Percentiles rank a stretch among this genome's conserved stretches.
Conservation (phyloP, 1,140 invertebrate genomes). For the Euwallacea fornicatus region DNA sequence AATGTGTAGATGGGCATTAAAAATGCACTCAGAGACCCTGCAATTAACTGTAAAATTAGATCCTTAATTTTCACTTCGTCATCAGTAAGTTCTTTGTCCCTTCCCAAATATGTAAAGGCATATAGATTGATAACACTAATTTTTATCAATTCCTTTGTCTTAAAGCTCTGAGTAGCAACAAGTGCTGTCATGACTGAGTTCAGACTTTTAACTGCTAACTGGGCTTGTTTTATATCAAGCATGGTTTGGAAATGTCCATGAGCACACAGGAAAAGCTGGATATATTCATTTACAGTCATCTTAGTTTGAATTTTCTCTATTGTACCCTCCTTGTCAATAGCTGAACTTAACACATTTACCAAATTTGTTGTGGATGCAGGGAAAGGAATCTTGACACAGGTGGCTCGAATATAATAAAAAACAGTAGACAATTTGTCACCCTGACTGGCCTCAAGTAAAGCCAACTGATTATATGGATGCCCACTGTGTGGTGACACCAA, state of each 20-base stretch:
- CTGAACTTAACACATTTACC: conserved; percentile 64
- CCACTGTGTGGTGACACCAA: conserved; percentile 78
- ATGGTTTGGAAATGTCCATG: conserved; percentile 65
- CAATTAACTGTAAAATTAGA: conserved; percentile 67
- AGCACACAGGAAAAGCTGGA: conserved; percentile 68
- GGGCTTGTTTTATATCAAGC: conserved; percentile 62
- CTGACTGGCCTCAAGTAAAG: conserved; percentile 75
- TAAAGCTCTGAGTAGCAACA: conserved; percentile 76
- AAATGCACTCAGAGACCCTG: conserved; percentile 69
- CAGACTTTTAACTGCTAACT: conserved; percentile 62
- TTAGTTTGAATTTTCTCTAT: conserved; percentile 61
- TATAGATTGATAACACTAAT: conserved; percentile 78
- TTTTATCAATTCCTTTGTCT: conserved; percentile 71
- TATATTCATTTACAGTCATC: conserved; percentile 68
- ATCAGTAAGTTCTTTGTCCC: conserved; percentile 57
- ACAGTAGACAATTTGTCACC: conserved; percentile 81
- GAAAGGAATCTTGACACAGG: conserved; percentile 80
- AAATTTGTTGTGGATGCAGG: conserved; percentile 80
- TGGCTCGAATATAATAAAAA: conserved; percentile 80
- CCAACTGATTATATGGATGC: conserved; percentile 87
- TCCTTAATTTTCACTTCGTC: conserved; percentile 60
- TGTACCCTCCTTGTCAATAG: conserved; percentile 56
- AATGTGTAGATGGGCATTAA: conserved; percentile 71
- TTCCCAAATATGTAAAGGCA: conserved; percentile 64
- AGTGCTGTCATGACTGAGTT: conserved; percentile 72